Conservation (phyloP, 2,888 invertebrate species). For the Orchestes rusci region DNA sequence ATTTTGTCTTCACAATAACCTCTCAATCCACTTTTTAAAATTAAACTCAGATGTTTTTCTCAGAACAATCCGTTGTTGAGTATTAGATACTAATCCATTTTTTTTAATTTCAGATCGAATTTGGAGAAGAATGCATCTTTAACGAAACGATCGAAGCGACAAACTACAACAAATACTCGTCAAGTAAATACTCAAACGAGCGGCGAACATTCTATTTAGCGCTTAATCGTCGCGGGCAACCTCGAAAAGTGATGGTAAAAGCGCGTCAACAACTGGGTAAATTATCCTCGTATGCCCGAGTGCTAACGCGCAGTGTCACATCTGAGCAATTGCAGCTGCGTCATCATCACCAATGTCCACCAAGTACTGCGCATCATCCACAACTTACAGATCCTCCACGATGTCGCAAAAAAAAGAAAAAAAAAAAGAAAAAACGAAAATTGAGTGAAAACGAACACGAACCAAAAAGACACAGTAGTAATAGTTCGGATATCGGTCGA, state of each 20-base stretch:
- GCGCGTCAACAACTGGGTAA: conserved; percentile 60
- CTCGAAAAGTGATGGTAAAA: conserved; percentile 64
- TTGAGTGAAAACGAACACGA: conserved; percentile 28
- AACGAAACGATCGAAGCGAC: conserved; percentile 79
- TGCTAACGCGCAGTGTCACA: conserved; percentile 55
- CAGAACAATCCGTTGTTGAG: no score
- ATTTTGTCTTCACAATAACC: no score
- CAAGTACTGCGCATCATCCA: conserved; percentile 29
- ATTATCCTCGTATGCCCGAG: conserved; percentile 67
- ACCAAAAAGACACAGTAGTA: conserved; percentile 19
- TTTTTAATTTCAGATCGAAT: conserved; percentile 66
- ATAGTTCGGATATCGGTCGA: conserved; percentile 15
- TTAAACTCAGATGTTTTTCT: no score
- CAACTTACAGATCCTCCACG: conserved; percentile 40
- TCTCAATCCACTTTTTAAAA: no score
- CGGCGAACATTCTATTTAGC: conserved; percentile 70
- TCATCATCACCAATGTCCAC: conserved; percentile 37
- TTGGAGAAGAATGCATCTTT: conserved; percentile 75
- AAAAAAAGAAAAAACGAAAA: conserved; percentile 48
- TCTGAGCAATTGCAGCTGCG: conserved; percentile 46
- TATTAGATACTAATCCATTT: no score
- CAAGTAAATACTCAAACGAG: conserved; percentile 62
- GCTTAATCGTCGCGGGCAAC: conserved; percentile 64
- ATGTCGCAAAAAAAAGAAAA: conserved; percentile 46
- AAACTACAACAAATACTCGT: conserved; percentile 80